Conservation (phyloP, 2,888 invertebrate species). For the Tenthredo livida region DNA sequence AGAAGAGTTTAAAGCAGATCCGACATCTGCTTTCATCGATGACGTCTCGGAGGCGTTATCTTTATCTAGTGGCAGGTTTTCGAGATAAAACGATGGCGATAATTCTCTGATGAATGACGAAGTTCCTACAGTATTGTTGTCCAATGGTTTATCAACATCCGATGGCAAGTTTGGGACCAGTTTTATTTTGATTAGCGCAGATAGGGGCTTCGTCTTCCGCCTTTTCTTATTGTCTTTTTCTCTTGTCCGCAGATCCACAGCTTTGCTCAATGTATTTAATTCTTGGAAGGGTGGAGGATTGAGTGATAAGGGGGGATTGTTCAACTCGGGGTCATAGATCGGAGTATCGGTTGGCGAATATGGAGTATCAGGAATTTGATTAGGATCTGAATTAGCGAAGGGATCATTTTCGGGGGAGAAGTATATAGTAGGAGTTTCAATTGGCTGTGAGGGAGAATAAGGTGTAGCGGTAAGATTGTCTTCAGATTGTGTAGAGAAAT, state of each 20-base stretch:
- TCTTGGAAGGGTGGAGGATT: constrained; percentile 1
- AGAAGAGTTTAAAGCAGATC: constrained; percentile 23
- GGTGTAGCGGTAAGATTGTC: constrained; percentile 10
- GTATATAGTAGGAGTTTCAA: constrained; percentile 18
- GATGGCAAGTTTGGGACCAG: neutral
- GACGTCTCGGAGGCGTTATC: constrained; percentile 24
- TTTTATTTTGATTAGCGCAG: constrained; percentile 5
- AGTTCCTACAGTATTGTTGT: neutral
- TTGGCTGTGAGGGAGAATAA: constrained; percentile 41
- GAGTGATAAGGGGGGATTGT: constrained; percentile 49
- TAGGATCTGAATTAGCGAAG: neutral
- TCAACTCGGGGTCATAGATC: constrained; percentile 66
- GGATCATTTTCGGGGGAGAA: constrained; percentile 4
- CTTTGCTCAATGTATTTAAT: neutral
- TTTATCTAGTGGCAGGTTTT: neutral
- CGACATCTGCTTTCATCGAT: constrained; percentile 12
- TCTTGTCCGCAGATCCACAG: neutral
- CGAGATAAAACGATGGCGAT: neutral
- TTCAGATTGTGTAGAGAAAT: neutral
- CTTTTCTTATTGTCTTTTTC: neutral
- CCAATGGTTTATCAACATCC: neutral
- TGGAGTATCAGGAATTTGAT: constrained; percentile 62
- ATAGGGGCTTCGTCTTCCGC: neutral
- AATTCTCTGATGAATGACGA: neutral
- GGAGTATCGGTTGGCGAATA: constrained; percentile 71